Base-by-base conservation (phyloP, 2,888 invertebrate species). In the Ochropleura leucogaster region DNA sequence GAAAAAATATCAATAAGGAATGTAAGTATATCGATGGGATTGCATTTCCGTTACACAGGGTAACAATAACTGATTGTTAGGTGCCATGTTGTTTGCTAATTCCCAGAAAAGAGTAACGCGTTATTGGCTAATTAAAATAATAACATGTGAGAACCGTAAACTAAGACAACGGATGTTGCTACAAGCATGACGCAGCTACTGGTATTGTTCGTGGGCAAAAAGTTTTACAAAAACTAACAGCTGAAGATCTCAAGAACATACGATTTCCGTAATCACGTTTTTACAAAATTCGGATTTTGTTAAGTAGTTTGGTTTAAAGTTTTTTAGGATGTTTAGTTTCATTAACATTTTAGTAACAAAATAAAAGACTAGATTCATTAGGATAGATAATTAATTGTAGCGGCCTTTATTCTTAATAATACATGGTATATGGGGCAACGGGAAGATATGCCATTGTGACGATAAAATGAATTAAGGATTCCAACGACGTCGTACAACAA, bases 81-180 rank as follows among this genome's bases (percentile, higher is more conserved):
- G 47, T 53, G 60, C 57, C 49, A 79, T 40, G 55, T 57, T 72
- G 53, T 72, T 74, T 72, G 40, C 65, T 60, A 59, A 60, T 80
- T 83, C 68, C 60, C 74, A 83, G 68, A 70, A 83, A 62, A 79
- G 69, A 70, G 63, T 68, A 71, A 64, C 62, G 51, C 12, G 47
- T 66, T 72, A 72, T 68, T 70, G 64, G 64, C 49, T 78, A 81
- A 79, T 83, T 83, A 78, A 72, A 72, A 83, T 83, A 83, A 79
- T 77, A 81, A 72, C 78, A 82, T 68, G 71, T 76, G 69, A 78
- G 79, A 79, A 74, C 75, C 73, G 79, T 80, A 87, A 85, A 75
- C 72, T 83, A 80, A 85, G 77, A 80, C 77, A 85, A 86, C 85
- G 85, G 85, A 87, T 85, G 82, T 84, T 81, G 71, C 80, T 80